Percentiles rank a stretch among this genome's conserved stretches.
Evolutionary conservation across 2,888 invertebrate species (phyloP).

Genomic region (Rotaria sp.): DNA sequence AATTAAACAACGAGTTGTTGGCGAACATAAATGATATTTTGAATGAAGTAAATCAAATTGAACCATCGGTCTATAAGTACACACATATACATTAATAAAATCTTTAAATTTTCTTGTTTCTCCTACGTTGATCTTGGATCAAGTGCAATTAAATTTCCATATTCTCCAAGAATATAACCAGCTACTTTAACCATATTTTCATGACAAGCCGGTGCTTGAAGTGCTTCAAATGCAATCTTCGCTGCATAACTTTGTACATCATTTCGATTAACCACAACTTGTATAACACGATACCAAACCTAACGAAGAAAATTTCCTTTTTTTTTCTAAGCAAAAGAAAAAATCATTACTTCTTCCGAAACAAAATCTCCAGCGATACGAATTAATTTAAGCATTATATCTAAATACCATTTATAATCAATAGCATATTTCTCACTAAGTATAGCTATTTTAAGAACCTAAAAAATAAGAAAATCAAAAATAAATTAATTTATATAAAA

Average conservation of each 20-base stretch:
- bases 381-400: slow-evolving; percentile 94
- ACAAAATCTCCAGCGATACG: slow-evolving; percentile 99
- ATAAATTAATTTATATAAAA: not conserved
- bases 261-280: slow-evolving; percentile 97
- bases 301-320: slow-evolving; percentile 38
- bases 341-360: slow-evolving; percentile 70
- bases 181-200: slow-evolving; percentile 99
- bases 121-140: slow-evolving; percentile 64
- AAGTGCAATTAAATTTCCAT: slow-evolving; percentile 97
- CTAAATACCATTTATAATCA: slow-evolving; percentile 93
- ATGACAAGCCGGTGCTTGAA: slow-evolving; percentile 97
- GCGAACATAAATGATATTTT: slow-evolving; percentile 93
- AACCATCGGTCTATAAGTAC: slow-evolving; percentile 67
- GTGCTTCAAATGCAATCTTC: slow-evolving; percentile 60
- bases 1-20: slow-evolving; percentile 87
- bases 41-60: slow-evolving; percentile 97
- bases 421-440: slow-evolving; percentile 97
- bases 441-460: slow-evolving; percentile 88
- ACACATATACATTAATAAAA: not conserved
- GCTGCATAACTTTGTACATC: slow-evolving; percentile 66
- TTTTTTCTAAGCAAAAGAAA: slow-evolving; percentile 50
- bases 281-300: slow-evolving; percentile 92
- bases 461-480: slow-evolving; percentile 46
- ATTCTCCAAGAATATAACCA: slow-evolving; percentile 95
- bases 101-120: not conserved